Evolutionary conservation across 2,888 invertebrate genomes (phyloP).

Genomic region (Acleris laterana): DNA sequence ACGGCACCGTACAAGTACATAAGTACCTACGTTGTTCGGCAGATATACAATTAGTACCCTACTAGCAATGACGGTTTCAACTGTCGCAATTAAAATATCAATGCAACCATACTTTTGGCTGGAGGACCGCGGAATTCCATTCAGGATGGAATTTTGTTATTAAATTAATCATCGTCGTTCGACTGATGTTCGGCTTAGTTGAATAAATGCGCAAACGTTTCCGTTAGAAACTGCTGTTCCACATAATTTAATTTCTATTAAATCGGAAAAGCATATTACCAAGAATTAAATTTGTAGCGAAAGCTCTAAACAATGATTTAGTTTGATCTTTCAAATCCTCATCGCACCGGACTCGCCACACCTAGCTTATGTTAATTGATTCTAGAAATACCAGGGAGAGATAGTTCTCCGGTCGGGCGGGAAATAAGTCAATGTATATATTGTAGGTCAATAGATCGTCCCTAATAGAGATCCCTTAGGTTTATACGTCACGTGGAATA

Average conservation of each 20-base stretch:
- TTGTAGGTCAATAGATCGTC: too few species aligned
- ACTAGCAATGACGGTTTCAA: constrained; percentile 9
- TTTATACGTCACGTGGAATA: too few species aligned
- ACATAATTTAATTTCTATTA: background rate
- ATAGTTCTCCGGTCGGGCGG: too few species aligned
- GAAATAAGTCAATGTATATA: too few species aligned
- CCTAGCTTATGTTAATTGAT: too few species aligned
- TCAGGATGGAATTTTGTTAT: constrained; percentile 21
- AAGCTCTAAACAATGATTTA: too few species aligned
- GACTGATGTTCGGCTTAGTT: constrained; percentile 6
- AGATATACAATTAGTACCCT: constrained; percentile 7
- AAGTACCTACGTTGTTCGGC: constrained; percentile 3
- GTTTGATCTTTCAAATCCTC: too few species aligned
- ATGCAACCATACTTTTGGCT: constrained; percentile 14
- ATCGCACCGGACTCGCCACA: too few species aligned
- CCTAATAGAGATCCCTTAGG: too few species aligned
- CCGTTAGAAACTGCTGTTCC: background rate
- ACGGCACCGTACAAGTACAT: background rate
- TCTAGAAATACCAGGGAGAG: too few species aligned
- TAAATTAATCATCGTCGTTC: constrained; percentile 11
- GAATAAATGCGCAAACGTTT: constrained; percentile 11
- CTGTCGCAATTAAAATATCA: constrained; percentile 14
- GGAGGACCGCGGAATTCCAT: constrained; percentile 7
- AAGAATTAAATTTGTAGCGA: too few species aligned
- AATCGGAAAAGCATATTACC: too few species aligned